Conservation (phyloP, 1,140 invertebrate genomes). For the Cherax quadricarinatus region DNA sequence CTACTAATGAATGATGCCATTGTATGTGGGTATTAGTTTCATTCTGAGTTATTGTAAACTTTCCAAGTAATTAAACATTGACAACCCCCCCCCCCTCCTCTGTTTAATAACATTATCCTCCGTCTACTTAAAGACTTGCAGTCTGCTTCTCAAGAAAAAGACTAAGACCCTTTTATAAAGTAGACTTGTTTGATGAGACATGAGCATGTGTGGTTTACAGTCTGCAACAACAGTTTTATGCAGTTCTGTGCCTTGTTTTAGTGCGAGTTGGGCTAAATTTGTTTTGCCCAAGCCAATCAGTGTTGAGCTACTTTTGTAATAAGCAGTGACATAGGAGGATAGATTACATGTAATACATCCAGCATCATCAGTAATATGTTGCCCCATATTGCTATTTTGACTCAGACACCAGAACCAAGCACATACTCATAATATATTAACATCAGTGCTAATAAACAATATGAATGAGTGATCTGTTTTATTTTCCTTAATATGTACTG, state of each 20-base stretch:
- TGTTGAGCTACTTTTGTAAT: not conserved
- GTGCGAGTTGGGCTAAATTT: not conserved
- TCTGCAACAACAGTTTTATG: not conserved
- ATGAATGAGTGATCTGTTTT: not conserved
- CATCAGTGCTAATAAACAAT: conserved; percentile 45
- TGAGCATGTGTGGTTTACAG: conserved; percentile 8
- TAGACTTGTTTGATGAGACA: conserved; percentile 11
- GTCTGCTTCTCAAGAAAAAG: not conserved
- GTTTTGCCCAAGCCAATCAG: not conserved
- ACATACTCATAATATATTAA: conserved; percentile 34
- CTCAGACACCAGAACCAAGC: not conserved
- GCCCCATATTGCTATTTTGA: conserved; percentile 6
- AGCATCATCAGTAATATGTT: not conserved
- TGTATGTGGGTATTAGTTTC: not conserved
- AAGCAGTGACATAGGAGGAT: not conserved
- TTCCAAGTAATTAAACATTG: not conserved
- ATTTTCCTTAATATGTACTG: not conserved
- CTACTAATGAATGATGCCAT: conserved; percentile 29
- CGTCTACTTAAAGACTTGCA: not conserved
- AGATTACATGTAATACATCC: not conserved
- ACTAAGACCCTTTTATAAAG: not conserved
- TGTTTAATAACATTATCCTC: not conserved
- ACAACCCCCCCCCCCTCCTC: too few species aligned
- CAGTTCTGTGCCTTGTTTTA: conserved; percentile 11
- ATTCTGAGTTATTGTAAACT: not conserved